Evolutionary conservation across 2,888 invertebrate species (phyloP).

Genomic region (Nasonovia ribisnigri): DNA sequence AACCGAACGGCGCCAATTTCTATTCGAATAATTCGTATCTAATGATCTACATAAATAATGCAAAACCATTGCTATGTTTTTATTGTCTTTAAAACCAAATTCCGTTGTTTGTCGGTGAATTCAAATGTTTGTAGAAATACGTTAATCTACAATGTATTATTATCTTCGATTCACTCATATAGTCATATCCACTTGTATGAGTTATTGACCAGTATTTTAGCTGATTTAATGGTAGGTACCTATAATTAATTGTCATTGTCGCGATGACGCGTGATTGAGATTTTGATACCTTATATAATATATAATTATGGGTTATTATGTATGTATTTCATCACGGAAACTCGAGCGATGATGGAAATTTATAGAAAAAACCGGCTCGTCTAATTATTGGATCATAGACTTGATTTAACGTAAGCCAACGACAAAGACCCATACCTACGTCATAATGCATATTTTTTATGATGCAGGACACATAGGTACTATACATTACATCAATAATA

Average conservation of each 20-base stretch:
- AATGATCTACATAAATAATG: background rate
- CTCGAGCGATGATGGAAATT: background rate
- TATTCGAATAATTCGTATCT: background rate
- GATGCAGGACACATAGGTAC: background rate
- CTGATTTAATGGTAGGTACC: background rate
- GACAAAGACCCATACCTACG: background rate
- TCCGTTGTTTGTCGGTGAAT: background rate
- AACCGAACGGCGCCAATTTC: background rate
- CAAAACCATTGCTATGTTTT: background rate
- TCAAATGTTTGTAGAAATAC: background rate
- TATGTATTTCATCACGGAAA: background rate
- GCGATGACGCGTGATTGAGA: background rate
- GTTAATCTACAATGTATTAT: background rate
- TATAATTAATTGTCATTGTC: conserved; percentile 24
- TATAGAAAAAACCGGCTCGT: background rate
- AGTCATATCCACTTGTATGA: background rate
- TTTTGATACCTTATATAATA: background rate
- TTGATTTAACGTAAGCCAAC: conserved; percentile 4
- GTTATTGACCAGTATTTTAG: background rate
- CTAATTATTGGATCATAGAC: conserved; percentile 7
- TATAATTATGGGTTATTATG: background rate
- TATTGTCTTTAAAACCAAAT: background rate
- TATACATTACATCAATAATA: background rate
- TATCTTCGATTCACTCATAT: background rate
- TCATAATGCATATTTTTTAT: background rate